These are phyloP conservation scores for Amorpha juglandis DNA, from an alignment of 2,888 invertebrate species.

Conservation along the genomic window DNA sequence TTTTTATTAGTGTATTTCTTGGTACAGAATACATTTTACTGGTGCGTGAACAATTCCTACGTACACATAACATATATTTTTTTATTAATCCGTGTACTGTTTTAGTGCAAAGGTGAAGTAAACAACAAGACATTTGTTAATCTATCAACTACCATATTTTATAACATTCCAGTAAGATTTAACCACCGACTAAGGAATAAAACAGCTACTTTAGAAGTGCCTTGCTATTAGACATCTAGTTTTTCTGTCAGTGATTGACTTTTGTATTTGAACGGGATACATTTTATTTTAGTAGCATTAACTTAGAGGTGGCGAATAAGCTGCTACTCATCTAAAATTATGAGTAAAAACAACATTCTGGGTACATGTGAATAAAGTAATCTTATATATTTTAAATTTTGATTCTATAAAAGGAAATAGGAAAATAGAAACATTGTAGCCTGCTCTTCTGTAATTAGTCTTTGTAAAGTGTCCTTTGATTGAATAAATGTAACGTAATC, in stretches of 20 bases:
- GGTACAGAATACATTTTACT: not conserved
- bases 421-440: not conserved
- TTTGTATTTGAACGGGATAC: no score
- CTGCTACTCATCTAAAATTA: not conserved
- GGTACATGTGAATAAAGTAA: no score
- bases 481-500: not conserved
- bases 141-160: no score
- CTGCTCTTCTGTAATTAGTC: conserved; percentile 1
- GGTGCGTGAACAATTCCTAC: not conserved
- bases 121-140: not conserved
- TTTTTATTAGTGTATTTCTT: conserved; percentile 16
- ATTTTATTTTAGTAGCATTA: no score
- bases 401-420: conserved; percentile 9
- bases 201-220: no score
- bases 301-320: no score
- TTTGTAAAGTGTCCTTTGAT: conserved; percentile 16
- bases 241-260: no score
- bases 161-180: no score
- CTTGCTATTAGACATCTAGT: no score
- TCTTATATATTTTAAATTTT: no score
- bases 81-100: not conserved
- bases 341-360: no score
- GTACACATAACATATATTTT: not conserved
- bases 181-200: no score
- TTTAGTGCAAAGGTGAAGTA: not conserved